These are phyloP conservation scores for Chascanopsetta lugubris DNA, from an alignment of 2,113 vertebrate genomes.

Conservation along the genomic window DNA sequence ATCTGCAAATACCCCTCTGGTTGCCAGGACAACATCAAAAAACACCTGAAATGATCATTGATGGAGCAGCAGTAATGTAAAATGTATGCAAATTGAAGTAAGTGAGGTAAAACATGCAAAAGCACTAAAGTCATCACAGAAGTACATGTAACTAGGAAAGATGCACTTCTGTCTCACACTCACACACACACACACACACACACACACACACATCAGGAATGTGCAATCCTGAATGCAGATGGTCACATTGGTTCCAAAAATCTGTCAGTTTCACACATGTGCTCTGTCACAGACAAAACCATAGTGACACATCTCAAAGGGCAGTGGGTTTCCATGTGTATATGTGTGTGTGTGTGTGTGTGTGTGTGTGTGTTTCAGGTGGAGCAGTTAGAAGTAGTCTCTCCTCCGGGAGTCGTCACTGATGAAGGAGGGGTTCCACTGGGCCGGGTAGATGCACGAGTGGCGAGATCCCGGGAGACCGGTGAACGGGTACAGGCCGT, in stretches of 20 bases:
- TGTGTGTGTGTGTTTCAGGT: not conserved
- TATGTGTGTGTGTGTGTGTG: no score
- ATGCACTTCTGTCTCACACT: not conserved
- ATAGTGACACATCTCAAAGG: not conserved
- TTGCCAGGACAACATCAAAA: constrained; percentile 1
- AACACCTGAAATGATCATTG: constrained; percentile 18
- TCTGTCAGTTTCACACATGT: not conserved
- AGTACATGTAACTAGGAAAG: constrained; percentile 57
- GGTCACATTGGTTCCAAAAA: constrained; percentile 7
- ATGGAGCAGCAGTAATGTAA: constrained; percentile 2
- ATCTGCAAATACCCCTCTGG: constrained; percentile 6
- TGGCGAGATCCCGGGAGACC: constrained; percentile 95
- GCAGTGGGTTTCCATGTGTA: not conserved
- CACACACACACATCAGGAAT: constrained; percentile 10
- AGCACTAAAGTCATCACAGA: constrained; percentile 16
- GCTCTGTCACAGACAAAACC: constrained; percentile 11
- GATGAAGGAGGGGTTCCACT: constrained; percentile 96
- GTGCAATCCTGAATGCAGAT: constrained; percentile 26
- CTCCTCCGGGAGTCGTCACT: constrained; percentile 94
- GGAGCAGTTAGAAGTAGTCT: constrained; percentile 90
- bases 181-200: constrained; percentile 1
- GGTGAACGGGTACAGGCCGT: constrained; percentile 91
- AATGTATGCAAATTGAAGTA: constrained; percentile 9
- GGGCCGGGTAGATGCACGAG: constrained; percentile 96
- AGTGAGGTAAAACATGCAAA: constrained; percentile 54